Evolutionary conservation across 1,140 invertebrate species (phyloP).

Genomic region (Asbolus verrucosus): DNA sequence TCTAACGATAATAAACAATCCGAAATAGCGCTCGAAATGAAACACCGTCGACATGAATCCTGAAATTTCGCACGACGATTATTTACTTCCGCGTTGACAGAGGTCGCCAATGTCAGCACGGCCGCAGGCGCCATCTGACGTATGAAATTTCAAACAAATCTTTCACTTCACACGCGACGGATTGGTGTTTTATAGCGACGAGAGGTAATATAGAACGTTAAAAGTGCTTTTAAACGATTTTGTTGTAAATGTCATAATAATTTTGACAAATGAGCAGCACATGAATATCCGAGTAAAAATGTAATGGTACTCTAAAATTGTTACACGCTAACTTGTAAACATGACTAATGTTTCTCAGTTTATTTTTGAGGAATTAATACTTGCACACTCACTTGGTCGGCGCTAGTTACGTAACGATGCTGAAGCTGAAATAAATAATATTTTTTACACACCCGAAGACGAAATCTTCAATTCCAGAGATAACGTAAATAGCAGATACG

Average conservation of each 20-base stretch:
- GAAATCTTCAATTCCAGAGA: no score
- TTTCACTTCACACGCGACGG: no score
- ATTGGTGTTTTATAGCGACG: no score
- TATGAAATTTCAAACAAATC: no score
- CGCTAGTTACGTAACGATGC: slow-evolving; percentile 17
- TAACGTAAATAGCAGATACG: no score
- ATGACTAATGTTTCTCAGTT: slow-evolving; percentile 11
- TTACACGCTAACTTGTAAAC: slow-evolving; percentile 7
- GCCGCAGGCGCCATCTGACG: neutral
- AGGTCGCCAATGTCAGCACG: neutral
- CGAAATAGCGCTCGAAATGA: slow-evolving; percentile 28
- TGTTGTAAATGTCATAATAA: neutral
- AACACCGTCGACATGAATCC: neutral
- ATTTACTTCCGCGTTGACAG: slow-evolving; percentile 24
- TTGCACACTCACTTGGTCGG: neutral
- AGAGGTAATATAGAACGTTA: no score
- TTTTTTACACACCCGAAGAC: no score
- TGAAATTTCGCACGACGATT: neutral
- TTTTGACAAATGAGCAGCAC: slow-evolving; percentile 1
- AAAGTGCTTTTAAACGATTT: neutral
- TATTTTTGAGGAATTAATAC: slow-evolving; percentile 32
- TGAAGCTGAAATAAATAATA: neutral
- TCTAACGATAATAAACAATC: slow-evolving; percentile 26
- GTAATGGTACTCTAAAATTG: slow-evolving; percentile 22
- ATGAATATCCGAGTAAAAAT: neutral